These are phyloP conservation scores for Luperina testacea DNA, from an alignment of 2,888 invertebrate species.

Conservation along the genomic window DNA sequence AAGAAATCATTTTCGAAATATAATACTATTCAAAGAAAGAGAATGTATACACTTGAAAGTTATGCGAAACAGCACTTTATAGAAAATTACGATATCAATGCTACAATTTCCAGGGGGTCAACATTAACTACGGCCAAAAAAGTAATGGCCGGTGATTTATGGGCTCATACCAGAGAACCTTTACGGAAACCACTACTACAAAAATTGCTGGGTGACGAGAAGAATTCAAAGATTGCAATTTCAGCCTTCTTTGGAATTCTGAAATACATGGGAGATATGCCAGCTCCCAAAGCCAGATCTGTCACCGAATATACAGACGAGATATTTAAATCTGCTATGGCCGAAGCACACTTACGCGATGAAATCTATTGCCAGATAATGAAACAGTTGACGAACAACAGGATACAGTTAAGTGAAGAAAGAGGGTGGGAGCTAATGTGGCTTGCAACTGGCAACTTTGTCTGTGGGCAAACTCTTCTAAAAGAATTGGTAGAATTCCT, in stretches of 20 bases:
- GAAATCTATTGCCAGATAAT: conserved; percentile 98
- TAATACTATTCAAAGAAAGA: conserved; percentile 91
- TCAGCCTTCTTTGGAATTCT: conserved; percentile 94
- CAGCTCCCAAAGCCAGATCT: conserved; percentile 93
- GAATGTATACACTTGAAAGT: conserved; percentile 95
- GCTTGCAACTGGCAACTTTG: conserved; percentile 96
- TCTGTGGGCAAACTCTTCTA: conserved; percentile 93
- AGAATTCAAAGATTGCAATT: conserved; percentile 93
- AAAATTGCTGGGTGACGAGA: conserved; percentile 93
- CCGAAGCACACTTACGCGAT: conserved; percentile 94
- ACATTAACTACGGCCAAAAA: conserved; percentile 92
- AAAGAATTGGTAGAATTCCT: conserved; percentile 94
- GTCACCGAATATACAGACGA: conserved; percentile 96
- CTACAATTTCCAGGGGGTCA: conserved; percentile 91
- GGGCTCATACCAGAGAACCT: conserved; percentile 95
- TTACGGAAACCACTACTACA: conserved; percentile 95
- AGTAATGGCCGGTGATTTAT: conserved; percentile 93
- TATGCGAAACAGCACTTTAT: conserved; percentile 96
- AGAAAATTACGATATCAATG: conserved; percentile 82
- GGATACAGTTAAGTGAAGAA: conserved; percentile 95
- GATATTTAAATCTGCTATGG: conserved; percentile 94
- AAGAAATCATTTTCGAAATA: conserved; percentile 86
- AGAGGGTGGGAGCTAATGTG: conserved; percentile 98
- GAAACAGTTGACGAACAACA: conserved; percentile 97
- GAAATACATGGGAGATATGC: conserved; percentile 96